These are phyloP conservation scores for Gymnopithys bicolor DNA, from an alignment of 2,797 vertebrate genomes.

Conservation along the genomic window DNA sequence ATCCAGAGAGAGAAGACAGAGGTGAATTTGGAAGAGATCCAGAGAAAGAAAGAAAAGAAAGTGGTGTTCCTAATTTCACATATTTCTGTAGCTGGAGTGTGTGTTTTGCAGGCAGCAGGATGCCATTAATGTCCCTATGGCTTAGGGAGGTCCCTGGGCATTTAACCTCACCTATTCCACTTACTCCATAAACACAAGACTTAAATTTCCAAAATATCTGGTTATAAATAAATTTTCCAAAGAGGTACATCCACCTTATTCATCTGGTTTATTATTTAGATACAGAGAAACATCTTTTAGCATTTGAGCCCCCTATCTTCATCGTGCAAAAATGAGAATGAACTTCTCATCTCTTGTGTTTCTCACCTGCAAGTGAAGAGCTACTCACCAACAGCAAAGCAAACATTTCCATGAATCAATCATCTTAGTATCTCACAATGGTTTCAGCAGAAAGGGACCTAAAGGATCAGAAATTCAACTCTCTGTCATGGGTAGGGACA, in stretches of 20 bases:
- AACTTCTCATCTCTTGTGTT: not conserved
- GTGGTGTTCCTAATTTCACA: conserved; percentile 64
- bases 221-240: conserved; percentile 44
- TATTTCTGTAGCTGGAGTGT: conserved; percentile 48
- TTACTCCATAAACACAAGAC: conserved; percentile 39
- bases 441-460: not conserved
- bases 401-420: not conserved
- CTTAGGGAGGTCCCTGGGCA: not conserved
- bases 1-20: conserved; percentile 55
- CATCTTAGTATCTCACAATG: not conserved
- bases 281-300: not conserved
- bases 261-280: not conserved
- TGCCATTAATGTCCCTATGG: not conserved
- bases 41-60: conserved; percentile 56
- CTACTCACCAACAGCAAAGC: not conserved
- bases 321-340: not conserved
- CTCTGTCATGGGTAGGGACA: not conserved
- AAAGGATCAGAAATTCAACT: not conserved
- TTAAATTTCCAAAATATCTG: conserved; percentile 9
- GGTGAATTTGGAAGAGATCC: conserved; percentile 67
- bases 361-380: not conserved
- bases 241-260: not conserved
- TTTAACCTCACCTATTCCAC: not conserved
- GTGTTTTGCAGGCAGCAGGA: conserved; percentile 43
- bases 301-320: not conserved